Conservation (phyloP, 2,888 invertebrate genomes). For the Torymus aiolomorphi region DNA sequence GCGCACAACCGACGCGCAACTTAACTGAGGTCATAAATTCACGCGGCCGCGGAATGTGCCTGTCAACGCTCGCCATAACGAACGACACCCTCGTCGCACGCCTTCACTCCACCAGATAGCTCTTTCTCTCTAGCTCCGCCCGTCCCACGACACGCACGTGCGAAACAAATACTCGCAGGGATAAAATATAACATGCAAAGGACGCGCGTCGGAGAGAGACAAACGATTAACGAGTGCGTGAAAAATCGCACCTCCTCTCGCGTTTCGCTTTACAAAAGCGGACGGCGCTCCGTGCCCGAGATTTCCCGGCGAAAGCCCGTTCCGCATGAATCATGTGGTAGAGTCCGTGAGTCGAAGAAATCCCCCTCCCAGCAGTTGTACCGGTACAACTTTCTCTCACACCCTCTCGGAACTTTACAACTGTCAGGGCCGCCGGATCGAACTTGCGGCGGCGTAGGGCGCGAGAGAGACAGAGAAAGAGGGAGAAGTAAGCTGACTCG, state of each 20-base stretch:
- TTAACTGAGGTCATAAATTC: conserved; percentile 37
- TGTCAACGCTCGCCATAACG: conserved; percentile 5
- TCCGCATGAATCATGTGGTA: conserved; percentile 20
- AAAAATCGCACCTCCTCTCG: no score
- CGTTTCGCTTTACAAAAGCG: no score
- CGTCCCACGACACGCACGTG: no score
- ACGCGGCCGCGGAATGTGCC: neutral
- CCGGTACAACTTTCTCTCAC: neutral
- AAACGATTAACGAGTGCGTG: no score
- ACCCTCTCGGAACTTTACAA: conserved; percentile 21
- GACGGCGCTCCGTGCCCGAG: no score
- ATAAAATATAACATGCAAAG: no score
- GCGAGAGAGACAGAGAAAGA: no score
- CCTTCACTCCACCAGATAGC: no score
- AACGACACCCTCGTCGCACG: neutral
- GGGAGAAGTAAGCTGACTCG: neutral
- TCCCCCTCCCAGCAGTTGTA: neutral
- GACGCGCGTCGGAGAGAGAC: no score
- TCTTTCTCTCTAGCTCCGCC: no score
- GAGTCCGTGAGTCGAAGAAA: no score
- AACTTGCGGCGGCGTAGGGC: conserved; percentile 4
- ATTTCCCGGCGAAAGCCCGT: neutral
- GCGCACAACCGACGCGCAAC: neutral
- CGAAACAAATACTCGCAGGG: no score
- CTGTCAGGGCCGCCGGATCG: conserved; percentile 19